Base-by-base conservation (phyloP, 2,888 invertebrate species). In the Hipparchia semele region DNA sequence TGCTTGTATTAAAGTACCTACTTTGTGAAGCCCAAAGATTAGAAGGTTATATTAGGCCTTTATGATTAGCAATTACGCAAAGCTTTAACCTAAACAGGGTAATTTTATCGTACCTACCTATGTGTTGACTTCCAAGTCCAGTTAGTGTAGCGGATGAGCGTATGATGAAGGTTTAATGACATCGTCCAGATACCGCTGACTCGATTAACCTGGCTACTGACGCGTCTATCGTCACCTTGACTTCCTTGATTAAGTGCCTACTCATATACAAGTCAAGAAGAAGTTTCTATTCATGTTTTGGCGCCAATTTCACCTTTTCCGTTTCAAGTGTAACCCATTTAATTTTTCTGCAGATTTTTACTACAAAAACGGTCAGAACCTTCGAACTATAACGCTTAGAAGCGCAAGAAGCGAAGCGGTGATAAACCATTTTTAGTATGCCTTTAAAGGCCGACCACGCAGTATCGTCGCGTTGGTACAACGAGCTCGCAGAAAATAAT, bases 101-200 rank as follows among this genome's bases (percentile, higher is more conserved):
- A 81, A 77, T 80, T 73, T 76, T 77, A 74, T 72, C 75, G 77
- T 79, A 79, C 23, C 23, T 23, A 23, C 23, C 23, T 23, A 0
- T 78, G 78, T 79, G 75, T 80, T 78, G 80, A 83, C 84, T 84
- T 83, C 80, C 79, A 85, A 87, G 88, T 90, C 87, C 91, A 89
- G 90, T 90, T 90, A 90, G 81, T 76, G 77, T 78, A 84, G 79
- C 82, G 85, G 83, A 85, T 83, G 84, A 84, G 82, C 86, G 83
- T 85, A 81, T 87, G 90, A 91, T 91, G 90, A 89, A 90, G 88
- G 88, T 91, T 91, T 92, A 91, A 92, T 92, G 90, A 88, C 87
- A 88, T 90, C 90, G 91, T 91, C 86, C 86, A 84, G 87, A 88
- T 90, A 90, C 88, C 87, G 90, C 88, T 88, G 88, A 87, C 87